phyloP scores from a whole-genome alignment of 2,113 vertebrate species.

The Odocoileus virginianus region DNA sequence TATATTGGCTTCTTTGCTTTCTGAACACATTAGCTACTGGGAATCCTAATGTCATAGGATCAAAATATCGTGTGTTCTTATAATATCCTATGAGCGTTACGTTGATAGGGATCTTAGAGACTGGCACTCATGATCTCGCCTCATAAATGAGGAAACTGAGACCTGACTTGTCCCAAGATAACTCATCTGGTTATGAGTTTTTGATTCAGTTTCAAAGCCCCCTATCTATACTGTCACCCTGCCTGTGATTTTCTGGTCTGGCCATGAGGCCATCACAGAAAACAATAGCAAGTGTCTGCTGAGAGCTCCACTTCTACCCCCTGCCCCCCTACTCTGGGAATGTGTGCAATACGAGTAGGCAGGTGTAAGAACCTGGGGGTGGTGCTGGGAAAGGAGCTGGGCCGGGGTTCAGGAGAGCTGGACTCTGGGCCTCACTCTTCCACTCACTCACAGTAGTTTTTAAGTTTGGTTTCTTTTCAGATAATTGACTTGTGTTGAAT shows the following conservation, averaged over 20 bases:
- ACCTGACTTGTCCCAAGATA: not conserved
- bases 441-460: not conserved
- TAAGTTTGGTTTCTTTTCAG: not conserved
- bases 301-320: not conserved
- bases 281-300: no score
- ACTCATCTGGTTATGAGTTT: not conserved
- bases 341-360: rapidly evolving
- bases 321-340: not conserved
- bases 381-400: not conserved
- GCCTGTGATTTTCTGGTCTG: not conserved
- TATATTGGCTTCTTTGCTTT: not conserved
- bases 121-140: not conserved
- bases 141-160: not conserved
- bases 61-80: not conserved
- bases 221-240: not conserved
- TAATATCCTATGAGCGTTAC: not conserved
- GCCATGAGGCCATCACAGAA: not conserved
- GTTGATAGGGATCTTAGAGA: not conserved
- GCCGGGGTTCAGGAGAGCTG: not conserved
- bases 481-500: not conserved
- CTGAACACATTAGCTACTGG: not conserved
- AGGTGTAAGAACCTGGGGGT: not conserved
- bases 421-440: not conserved
- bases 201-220: not conserved
- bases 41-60: not conserved